Conservation (phyloP, 2,888 invertebrate species). For the Clepsis dumicolana region DNA sequence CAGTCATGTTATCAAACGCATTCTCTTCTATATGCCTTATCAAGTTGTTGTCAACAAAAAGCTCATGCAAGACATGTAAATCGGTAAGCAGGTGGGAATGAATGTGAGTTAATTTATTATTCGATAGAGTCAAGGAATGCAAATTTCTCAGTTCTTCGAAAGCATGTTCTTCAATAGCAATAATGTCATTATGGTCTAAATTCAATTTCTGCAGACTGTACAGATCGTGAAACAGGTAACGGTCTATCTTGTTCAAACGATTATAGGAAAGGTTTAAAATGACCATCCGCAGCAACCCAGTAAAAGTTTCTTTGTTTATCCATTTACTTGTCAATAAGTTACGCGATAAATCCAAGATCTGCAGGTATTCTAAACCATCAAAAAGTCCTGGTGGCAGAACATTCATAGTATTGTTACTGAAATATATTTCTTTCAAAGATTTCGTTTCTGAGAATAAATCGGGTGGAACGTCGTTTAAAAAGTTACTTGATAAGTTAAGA, state of each 20-base stretch:
- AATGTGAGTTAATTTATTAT: conserved; percentile 89
- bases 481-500: conserved; percentile 93
- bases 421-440: conserved; percentile 88
- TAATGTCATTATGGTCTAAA: conserved; percentile 90
- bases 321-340: conserved; percentile 91
- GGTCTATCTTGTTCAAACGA: conserved; percentile 88
- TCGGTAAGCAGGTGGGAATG: conserved; percentile 90
- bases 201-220: conserved; percentile 91
- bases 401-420: conserved; percentile 91
- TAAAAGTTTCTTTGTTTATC: conserved; percentile 91
- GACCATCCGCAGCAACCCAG: conserved; percentile 90
- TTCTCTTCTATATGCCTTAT: conserved; percentile 89
- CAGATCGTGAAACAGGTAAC: conserved; percentile 90
- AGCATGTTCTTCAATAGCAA: conserved; percentile 89
- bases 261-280: conserved; percentile 92
- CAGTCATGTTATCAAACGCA: conserved; percentile 92
- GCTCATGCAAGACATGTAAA: conserved; percentile 89
- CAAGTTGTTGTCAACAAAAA: conserved; percentile 91
- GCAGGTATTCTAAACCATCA: conserved; percentile 89
- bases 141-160: conserved; percentile 91
- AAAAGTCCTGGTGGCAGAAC: conserved; percentile 91
- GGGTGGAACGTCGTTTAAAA: conserved; percentile 90
- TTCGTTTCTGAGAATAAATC: conserved; percentile 90
- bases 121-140: conserved; percentile 90
- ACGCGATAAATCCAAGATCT: conserved; percentile 89